Evolutionary conservation across 2,888 invertebrate genomes (phyloP), one percentile per base, ranked within the genome.

Genomic region (Ormyrus rosae): DNA sequence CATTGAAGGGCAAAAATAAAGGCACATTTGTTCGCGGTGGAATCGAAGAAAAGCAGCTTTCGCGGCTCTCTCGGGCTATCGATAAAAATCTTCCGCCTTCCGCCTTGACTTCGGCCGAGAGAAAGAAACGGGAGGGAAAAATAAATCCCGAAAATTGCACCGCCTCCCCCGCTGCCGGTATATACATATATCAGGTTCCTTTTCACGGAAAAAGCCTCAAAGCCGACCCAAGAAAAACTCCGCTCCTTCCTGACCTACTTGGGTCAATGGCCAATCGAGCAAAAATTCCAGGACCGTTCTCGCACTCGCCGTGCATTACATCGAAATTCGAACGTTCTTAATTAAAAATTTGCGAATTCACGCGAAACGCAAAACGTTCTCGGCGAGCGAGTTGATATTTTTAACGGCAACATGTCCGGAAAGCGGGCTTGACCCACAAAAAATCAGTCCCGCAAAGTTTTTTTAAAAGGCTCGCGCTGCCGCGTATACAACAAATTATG

Each of bases 201-300:
- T 55, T 67, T 60, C 48, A 45, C 50, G 60, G 60, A 45, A 34
- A 67, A 67, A 75, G 50, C 56, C 64, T 77, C 77, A 64, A 75
- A 67, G 75, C 67, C 74, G 13, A 51, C 68, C 60, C 50, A 70
- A 46, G 56, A 65, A 77, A 70, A 77, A 61, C n/a, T 6, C 6
- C 46, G 55, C 61, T 46, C 75, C 60, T 68, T 75, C 58, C 77
- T 72, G 78, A 78, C 78, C 78, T 72, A 78, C 65, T 78, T 78
- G 53, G 78, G 78, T 78, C 78, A 72, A 67, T 61, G 78, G 67
- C 58, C 78, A 65, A 77, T 77, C 60, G 76, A n/a, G 45, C 0
- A 34, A 34, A 67, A 60, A 19, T 4, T 1, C 58, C 7, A 60
- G 60, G 61, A 10, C 53, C 53, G 2, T 5, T n/a, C n/a, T 53